Evolutionary conservation across 37 sponge, comb jelly and placozoan species (phyloP).

Genomic region (Cladorhizidae sp.): DNA sequence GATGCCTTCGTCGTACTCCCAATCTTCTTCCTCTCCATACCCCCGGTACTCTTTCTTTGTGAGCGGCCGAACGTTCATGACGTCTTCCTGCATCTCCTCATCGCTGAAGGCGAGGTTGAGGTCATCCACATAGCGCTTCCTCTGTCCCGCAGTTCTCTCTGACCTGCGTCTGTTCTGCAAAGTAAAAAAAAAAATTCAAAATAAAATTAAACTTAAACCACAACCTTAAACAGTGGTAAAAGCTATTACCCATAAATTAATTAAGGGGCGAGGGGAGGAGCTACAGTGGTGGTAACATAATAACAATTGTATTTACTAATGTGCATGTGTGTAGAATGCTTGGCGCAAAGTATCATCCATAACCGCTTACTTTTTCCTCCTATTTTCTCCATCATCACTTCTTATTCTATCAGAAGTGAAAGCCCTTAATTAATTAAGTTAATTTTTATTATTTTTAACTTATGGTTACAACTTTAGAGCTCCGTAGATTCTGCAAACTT

Average conservation of each 20-base stretch:
- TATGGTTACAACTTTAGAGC: too few relatives aligned
- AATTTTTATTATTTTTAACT: too few relatives aligned
- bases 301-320: too few relatives aligned
- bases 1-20: conserved; percentile 30
- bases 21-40: conserved; percentile 53
- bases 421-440: too few relatives aligned
- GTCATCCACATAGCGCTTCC: conserved; percentile 88
- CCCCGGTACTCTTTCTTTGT: conserved; percentile 55
- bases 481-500: too few relatives aligned
- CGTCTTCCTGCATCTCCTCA: conserved; percentile 59
- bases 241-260: neutral
- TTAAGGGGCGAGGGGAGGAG: too few relatives aligned
- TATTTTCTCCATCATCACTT: too few relatives aligned
- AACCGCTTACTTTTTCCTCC: too few relatives aligned
- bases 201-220: neutral
- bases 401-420: too few relatives aligned
- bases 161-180: conserved; percentile 67
- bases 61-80: conserved; percentile 30
- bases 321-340: too few relatives aligned
- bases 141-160: conserved; percentile 71
- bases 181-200: neutral
- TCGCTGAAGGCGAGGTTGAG: conserved; percentile 88
- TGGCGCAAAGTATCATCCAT: too few relatives aligned
- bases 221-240: neutral
- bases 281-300: too few relatives aligned